phyloP scores from a whole-genome alignment of 2,113 vertebrate species.

The Vireo altiloquus region DNA sequence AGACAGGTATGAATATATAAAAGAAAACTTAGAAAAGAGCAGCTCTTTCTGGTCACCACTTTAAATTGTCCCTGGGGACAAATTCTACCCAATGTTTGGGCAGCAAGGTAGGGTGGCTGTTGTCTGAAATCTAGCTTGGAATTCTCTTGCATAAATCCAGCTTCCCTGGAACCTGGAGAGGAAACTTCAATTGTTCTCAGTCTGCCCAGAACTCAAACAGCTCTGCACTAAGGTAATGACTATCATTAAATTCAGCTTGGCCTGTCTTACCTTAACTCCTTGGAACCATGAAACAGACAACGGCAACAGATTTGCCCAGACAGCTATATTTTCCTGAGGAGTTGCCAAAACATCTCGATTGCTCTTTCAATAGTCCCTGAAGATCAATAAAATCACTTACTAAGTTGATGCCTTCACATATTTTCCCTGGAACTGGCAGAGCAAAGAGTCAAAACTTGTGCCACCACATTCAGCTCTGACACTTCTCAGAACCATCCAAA shows the following conservation, averaged over 20 bases:
- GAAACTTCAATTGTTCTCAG: background rate
- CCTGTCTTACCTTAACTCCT: background rate
- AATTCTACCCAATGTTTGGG: background rate
- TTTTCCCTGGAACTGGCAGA: background rate
- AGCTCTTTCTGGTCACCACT: background rate
- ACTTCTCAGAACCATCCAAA: background rate
- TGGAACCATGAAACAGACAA: background rate
- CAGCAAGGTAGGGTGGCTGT: background rate
- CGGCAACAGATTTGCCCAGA: background rate
- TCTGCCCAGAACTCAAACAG: background rate
- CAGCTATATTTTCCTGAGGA: background rate
- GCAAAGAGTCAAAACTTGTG: background rate
- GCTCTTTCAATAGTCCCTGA: background rate
- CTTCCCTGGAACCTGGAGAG: background rate
- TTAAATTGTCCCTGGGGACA: background rate
- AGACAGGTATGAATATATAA: background rate
- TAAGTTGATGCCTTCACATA: background rate
- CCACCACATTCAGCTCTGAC: background rate
- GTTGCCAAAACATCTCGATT: slow-evolving; percentile 2
- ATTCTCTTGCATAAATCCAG: background rate
- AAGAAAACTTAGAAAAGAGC: background rate
- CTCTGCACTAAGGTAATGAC: background rate
- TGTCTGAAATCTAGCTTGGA: background rate
- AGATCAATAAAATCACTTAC: slow-evolving; percentile 41
- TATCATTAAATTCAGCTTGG: background rate